Evolutionary conservation across 2,113 vertebrate genomes (phyloP).

Genomic region (Periophthalmus modestus): DNA sequence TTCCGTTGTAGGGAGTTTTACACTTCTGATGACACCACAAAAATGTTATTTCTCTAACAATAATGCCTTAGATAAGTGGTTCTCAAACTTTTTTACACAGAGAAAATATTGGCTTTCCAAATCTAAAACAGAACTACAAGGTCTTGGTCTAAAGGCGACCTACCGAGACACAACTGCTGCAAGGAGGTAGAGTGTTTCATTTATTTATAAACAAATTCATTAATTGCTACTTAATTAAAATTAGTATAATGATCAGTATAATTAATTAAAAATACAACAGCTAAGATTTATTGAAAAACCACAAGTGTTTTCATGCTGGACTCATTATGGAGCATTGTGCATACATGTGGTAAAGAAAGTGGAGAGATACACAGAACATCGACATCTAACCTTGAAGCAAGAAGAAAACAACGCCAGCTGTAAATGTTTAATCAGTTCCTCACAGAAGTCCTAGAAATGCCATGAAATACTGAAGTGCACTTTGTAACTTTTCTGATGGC

Average conservation of each 20-base stretch:
- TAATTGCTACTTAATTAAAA: background rate
- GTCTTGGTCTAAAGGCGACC: too few species aligned
- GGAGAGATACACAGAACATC: conserved; percentile 40
- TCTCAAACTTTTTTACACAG: too few species aligned
- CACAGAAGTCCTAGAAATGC: conserved; percentile 5
- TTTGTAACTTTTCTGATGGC: too few species aligned
- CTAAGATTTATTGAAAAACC: background rate
- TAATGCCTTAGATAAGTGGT: too few species aligned
- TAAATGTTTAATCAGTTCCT: conserved; percentile 11
- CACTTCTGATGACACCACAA: too few species aligned
- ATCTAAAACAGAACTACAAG: too few species aligned
- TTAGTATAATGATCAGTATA: background rate
- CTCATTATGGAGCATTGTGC: background rate
- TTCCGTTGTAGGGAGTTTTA: too few species aligned
- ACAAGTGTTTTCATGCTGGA: background rate
- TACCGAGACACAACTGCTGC: too few species aligned
- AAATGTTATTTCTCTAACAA: too few species aligned
- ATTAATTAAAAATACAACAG: background rate
- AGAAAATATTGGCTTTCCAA: too few species aligned
- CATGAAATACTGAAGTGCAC: background rate
- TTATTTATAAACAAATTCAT: background rate
- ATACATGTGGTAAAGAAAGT: conserved; percentile 40
- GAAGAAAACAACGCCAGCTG: conserved; percentile 41
- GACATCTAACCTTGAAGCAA: conserved; percentile 43
- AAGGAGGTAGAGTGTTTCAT: too few species aligned